Conservation (phyloP, 2,797 vertebrate species). For the Onychomys torridus region DNA sequence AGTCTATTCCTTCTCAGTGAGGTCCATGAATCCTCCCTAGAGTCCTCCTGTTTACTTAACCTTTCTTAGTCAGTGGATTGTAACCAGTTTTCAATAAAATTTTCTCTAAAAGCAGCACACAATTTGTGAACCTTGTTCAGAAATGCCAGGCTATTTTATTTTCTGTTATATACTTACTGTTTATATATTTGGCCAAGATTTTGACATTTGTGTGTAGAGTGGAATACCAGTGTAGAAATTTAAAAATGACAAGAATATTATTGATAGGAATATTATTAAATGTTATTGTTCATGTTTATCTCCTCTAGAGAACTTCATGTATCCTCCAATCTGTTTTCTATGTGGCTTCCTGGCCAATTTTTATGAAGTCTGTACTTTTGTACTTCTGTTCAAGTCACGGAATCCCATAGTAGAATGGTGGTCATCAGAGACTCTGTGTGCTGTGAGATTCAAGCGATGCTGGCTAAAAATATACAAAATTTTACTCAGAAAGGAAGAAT, state of each 20-base stretch:
- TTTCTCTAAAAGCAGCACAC: background rate
- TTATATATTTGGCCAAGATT: background rate
- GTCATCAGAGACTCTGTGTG: background rate
- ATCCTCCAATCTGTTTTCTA: background rate
- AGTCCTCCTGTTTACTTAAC: background rate
- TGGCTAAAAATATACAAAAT: background rate
- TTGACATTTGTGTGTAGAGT: background rate
- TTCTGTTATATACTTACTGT: background rate
- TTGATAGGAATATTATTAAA: background rate
- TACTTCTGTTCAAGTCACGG: background rate
- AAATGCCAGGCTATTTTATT: background rate
- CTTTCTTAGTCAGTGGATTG: too few species aligned
- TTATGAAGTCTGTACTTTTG: background rate
- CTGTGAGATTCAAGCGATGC: background rate
- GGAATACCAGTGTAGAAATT: background rate
- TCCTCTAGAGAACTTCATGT: background rate
- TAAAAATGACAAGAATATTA: background rate
- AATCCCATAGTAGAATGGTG: background rate
- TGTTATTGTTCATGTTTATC: background rate
- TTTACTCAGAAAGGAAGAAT: background rate
- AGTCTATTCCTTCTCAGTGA: background rate
- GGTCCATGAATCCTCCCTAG: background rate
- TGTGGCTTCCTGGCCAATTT: background rate
- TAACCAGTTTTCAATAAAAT: background rate
- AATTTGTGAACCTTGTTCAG: background rate